These are phyloP conservation scores for Axinella damicornis DNA, from an alignment of 37 sponge, comb jelly and placozoan genomes.

Conservation along the genomic window DNA sequence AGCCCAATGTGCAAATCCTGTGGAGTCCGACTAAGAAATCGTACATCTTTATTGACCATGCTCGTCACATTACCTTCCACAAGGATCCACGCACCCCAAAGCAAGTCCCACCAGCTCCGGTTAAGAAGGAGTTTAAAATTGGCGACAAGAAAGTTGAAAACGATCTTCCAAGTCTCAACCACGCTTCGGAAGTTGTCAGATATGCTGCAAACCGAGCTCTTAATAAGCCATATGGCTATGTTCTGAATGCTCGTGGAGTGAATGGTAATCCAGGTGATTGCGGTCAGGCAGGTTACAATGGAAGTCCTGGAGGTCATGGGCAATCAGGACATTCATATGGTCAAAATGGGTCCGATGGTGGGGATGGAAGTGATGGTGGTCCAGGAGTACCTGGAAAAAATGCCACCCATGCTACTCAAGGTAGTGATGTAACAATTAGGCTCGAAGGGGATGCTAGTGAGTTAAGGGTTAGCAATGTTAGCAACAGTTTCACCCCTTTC, in stretches of 20 bases:
- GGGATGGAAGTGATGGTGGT: constrained; percentile 53
- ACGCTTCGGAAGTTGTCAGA: neutral
- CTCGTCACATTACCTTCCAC: constrained; percentile 36
- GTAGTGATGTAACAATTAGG: constrained; percentile 58
- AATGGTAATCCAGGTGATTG: constrained; percentile 52
- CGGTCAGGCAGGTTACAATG: constrained; percentile 27
- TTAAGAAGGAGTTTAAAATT: constrained; percentile 2
- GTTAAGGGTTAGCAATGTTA: constrained; percentile 31
- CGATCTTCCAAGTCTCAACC: neutral
- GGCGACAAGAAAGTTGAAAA: constrained; percentile 15
- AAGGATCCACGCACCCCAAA: constrained; percentile 67
- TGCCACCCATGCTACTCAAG: constrained; percentile 49
- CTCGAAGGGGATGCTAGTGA: constrained; percentile 34
- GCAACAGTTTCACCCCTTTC: constrained; percentile 13
- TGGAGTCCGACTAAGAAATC: constrained; percentile 65
- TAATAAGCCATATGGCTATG: constrained; percentile 33
- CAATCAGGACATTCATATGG: constrained; percentile 20
- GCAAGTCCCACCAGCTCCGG: neutral
- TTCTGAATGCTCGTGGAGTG: constrained; percentile 19
- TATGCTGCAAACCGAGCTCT: constrained; percentile 32
- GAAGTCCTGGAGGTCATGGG: constrained; percentile 32
- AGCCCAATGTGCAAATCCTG: constrained; percentile 52
- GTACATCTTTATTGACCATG: constrained; percentile 68
- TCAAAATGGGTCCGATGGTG: constrained; percentile 48
- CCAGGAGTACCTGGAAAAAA: neutral